Conservation (phyloP, 2,888 invertebrate genomes). For the Furcula furcula region DNA sequence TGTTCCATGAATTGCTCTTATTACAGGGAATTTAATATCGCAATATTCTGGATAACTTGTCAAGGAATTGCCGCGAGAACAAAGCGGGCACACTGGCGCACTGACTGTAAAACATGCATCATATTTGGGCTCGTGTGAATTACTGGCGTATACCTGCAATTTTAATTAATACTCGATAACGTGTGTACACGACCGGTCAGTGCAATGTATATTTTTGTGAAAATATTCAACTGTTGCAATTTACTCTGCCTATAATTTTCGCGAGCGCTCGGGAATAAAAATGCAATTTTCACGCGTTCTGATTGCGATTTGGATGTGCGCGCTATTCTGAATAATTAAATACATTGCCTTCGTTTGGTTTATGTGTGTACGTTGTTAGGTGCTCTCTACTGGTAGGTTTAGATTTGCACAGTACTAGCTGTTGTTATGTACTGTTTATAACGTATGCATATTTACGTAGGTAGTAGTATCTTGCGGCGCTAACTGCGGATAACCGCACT, state of each 20-base stretch:
- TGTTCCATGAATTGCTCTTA: too few species aligned
- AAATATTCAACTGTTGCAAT: conserved; percentile 46
- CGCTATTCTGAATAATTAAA: conserved; percentile 60
- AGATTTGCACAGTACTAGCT: too few species aligned
- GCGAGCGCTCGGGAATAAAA: conserved; percentile 52
- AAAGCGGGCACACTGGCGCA: too few species aligned
- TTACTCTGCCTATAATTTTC: conserved; percentile 59
- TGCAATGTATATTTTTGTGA: conserved; percentile 35
- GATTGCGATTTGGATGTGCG: conserved; percentile 56
- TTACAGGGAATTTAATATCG: too few species aligned
- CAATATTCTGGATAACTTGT: too few species aligned
- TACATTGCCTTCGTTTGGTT: conserved; percentile 48
- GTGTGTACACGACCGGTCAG: conserved; percentile 26
- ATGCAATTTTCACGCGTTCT: conserved; percentile 58
- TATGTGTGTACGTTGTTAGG: conserved; percentile 19
- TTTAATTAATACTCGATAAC: conserved; percentile 34
- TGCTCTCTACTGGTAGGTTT: conserved; percentile 8
- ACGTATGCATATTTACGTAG: background rate
- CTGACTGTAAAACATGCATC: too few species aligned
- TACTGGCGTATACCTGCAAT: conserved; percentile 24
- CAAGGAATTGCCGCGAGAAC: too few species aligned
- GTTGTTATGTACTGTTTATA: conserved; percentile 9
- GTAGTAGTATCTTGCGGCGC: too few species aligned
- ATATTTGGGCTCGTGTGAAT: conserved; percentile 3
- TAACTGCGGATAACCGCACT: background rate